phyloP scores from a whole-genome alignment of 2,113 vertebrate species.

The Chlamydotis undulata region DNA sequence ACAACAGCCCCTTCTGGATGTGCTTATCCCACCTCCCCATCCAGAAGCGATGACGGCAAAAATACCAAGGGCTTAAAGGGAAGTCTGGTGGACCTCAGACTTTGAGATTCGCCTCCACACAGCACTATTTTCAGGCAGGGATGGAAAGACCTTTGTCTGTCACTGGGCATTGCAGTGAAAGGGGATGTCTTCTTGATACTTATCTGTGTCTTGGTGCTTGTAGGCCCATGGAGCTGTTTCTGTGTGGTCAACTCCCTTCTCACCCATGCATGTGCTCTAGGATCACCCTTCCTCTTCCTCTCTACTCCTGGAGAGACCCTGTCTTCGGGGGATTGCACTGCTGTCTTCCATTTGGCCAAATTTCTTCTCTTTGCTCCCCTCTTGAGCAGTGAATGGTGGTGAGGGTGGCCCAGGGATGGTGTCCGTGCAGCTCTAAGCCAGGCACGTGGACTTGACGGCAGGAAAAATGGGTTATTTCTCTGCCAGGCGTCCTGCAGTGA shows the following conservation, averaged over 20 bases:
- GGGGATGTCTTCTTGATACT: not conserved
- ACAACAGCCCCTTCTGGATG: not conserved
- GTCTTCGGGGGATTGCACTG: not conserved
- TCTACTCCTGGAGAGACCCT: not conserved
- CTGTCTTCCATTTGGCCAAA: rapidly evolving
- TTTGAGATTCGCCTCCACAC: rapidly evolving
- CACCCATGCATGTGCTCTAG: not conserved
- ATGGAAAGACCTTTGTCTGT: not conserved
- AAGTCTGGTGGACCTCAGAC: not conserved
- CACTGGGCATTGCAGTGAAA: rapidly evolving
- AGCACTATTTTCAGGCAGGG: not conserved
- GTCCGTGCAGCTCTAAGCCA: not conserved
- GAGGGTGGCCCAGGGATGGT: not conserved
- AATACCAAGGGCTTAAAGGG: not conserved
- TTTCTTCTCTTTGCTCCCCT: not conserved
- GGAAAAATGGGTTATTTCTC: not conserved
- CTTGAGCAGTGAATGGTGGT: rapidly evolving
- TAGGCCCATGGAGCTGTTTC: not conserved
- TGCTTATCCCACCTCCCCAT: not conserved
- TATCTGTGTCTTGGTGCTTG: not conserved
- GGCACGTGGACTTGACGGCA: rapidly evolving
- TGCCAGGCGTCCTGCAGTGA: not conserved
- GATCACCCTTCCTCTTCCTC: not conserved
- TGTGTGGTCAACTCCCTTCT: not conserved
- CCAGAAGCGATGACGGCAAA: not conserved